These are phyloP conservation scores for Mormyrus hasselquistii DNA, from an alignment of 2,797 vertebrate genomes.

Conservation along the genomic window DNA sequence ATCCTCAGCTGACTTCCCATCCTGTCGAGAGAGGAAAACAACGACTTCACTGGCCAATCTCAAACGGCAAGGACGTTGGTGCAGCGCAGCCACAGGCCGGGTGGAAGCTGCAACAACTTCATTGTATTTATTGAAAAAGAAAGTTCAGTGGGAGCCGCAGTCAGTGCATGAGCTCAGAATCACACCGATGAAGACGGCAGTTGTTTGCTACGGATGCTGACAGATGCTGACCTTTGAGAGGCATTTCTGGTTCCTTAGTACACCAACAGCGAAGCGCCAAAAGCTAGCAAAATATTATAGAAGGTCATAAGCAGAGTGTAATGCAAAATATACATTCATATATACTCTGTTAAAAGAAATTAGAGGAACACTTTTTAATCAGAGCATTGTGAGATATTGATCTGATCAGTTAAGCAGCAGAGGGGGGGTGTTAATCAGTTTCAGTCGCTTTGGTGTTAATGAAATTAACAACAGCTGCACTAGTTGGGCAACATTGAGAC, in stretches of 20 bases:
- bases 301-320: not conserved
- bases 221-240: not conserved
- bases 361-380: no score
- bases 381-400: no score
- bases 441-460: no score
- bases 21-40: slow-evolving; percentile 56
- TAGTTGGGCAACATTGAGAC: no score
- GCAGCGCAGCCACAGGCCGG: not conserved
- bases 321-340: not conserved
- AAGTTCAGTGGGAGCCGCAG: not conserved
- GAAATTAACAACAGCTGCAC: no score
- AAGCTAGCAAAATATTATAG: not conserved
- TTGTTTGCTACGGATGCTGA: not conserved
- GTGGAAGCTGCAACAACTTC: not conserved
- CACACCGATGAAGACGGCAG: not conserved
- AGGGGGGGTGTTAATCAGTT: no score
- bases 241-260: not conserved
- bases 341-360: no score
- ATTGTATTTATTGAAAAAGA: not conserved
- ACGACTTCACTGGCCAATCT: not conserved
- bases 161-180: not conserved
- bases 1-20: slow-evolving; percentile 90
- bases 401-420: no score
- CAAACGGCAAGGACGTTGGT: not conserved
- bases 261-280: not conserved